phyloP scores from a whole-genome alignment of 2,888 invertebrate species.

The Caenorhabditis plicata region DNA sequence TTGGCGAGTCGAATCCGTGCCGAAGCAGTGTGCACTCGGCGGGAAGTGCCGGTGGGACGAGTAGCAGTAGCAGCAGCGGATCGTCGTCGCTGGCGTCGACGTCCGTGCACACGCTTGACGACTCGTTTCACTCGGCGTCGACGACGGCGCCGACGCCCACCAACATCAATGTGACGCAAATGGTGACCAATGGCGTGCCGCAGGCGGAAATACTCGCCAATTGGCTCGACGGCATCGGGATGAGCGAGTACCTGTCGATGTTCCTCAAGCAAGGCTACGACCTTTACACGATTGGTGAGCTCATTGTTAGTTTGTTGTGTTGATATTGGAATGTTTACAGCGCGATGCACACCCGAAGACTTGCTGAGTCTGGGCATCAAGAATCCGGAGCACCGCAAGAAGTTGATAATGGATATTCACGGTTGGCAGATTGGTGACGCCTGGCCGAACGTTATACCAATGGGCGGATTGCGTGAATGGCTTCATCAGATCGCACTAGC shows the following conservation, averaged over 20 bases:
- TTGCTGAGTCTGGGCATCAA: slow-evolving; percentile 79
- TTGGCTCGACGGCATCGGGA: slow-evolving; percentile 89
- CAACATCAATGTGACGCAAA: slow-evolving; percentile 66
- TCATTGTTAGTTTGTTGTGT: too few species aligned
- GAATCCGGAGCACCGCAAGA: slow-evolving; percentile 93
- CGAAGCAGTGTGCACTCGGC: slow-evolving; percentile 18
- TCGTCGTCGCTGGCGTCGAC: slow-evolving; percentile 65
- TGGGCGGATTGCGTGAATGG: slow-evolving; percentile 75
- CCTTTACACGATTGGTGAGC: slow-evolving; percentile 79
- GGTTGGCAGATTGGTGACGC: slow-evolving; percentile 49
- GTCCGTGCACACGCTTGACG: slow-evolving; percentile 74
- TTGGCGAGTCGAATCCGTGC: slow-evolving; percentile 3
- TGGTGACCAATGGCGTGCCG: slow-evolving; percentile 74
- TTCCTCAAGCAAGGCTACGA: slow-evolving; percentile 93
- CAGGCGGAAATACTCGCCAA: slow-evolving; percentile 89
- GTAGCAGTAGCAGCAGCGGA: slow-evolving; percentile 21
- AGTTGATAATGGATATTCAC: slow-evolving; percentile 92
- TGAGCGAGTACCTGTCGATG: slow-evolving; percentile 89
- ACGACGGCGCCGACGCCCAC: slow-evolving; percentile 12
- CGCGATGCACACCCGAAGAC: slow-evolving; percentile 96
- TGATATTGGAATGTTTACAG: slow-evolving; percentile 63
- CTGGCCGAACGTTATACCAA: slow-evolving; percentile 44
- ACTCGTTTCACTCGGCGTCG: slow-evolving; percentile 46
- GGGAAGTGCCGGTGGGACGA: slow-evolving; percentile 20
- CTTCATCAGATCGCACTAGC: slow-evolving; percentile 84